A percentile compares a stretch with the other conserved stretches of the same genome.
phyloP scores from a whole-genome alignment of 2,888 invertebrate genomes.

The Coenonympha glycerion region DNA sequence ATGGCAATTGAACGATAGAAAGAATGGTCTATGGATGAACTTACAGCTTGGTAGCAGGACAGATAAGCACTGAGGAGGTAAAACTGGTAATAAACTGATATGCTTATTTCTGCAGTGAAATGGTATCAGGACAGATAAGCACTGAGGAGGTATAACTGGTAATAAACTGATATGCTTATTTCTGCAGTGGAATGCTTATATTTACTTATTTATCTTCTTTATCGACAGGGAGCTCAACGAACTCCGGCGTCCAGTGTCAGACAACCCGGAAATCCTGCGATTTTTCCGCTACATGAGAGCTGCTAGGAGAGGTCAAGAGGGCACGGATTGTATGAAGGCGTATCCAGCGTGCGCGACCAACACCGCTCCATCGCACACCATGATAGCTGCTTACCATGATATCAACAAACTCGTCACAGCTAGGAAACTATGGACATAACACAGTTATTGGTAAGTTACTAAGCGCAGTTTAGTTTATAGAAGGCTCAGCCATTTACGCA shows the following conservation, averaged over 20 bases:
- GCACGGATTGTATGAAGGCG: slow-evolving; percentile 80
- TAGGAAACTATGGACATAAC: slow-evolving; percentile 73
- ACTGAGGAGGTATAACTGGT: no score
- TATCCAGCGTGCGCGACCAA: slow-evolving; percentile 79
- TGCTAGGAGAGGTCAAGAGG: slow-evolving; percentile 89
- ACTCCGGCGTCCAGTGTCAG: slow-evolving; percentile 86
- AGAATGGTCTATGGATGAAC: no score
- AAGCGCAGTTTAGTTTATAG: no score
- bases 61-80: no score
- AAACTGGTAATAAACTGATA: no score
- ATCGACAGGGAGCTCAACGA: slow-evolving; percentile 86
- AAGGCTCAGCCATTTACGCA: no score
- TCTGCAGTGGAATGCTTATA: neutral
- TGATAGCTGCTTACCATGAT: slow-evolving; percentile 90
- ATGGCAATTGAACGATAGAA: no score
- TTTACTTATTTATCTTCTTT: neutral
- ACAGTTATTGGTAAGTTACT: neutral
- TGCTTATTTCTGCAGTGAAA: no score
- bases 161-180: no score
- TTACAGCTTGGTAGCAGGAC: no score
- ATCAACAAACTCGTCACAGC: slow-evolving; percentile 91
- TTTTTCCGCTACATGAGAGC: slow-evolving; percentile 95
- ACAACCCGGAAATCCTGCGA: slow-evolving; percentile 89
- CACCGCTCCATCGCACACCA: slow-evolving; percentile 82
- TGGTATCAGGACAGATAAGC: no score